phyloP scores from a whole-genome alignment of 1,140 invertebrate genomes.

The Paralvinella palmiformis region DNA sequence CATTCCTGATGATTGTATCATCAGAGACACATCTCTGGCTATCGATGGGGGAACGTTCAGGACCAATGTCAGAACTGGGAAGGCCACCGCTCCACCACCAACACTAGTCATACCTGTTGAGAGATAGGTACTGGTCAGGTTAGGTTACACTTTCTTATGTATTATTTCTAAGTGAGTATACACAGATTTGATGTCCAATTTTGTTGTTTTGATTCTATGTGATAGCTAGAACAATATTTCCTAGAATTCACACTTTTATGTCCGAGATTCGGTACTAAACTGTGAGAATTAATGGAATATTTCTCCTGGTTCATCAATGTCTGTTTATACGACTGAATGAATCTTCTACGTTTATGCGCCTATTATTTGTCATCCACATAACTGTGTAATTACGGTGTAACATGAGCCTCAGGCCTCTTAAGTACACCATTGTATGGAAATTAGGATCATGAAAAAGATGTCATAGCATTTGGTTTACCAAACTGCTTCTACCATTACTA shows the following conservation, averaged over 20 bases:
- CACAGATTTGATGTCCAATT: not conserved
- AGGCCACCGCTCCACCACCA: constrained; percentile 34
- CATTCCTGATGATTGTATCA: constrained; percentile 37
- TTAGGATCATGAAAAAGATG: too few species aligned
- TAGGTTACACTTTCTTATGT: not conserved
- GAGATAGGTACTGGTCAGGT: not conserved
- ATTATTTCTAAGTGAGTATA: not conserved
- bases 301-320: too few species aligned
- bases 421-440: too few species aligned
- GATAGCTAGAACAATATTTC: not conserved
- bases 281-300: not conserved
- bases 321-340: too few species aligned
- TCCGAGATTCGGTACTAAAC: not conserved
- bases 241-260: not conserved
- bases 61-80: constrained; percentile 38
- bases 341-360: too few species aligned
- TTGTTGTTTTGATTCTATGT: not conserved
- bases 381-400: too few species aligned
- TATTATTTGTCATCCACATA: too few species aligned
- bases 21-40: constrained; percentile 34
- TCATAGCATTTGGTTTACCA: too few species aligned
- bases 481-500: too few species aligned
- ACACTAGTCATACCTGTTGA: constrained; percentile 31
- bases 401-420: too few species aligned
- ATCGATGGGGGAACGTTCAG: constrained; percentile 27